Conservation (phyloP, 1,140 invertebrate species). For the Trinorchestia longiramus region DNA sequence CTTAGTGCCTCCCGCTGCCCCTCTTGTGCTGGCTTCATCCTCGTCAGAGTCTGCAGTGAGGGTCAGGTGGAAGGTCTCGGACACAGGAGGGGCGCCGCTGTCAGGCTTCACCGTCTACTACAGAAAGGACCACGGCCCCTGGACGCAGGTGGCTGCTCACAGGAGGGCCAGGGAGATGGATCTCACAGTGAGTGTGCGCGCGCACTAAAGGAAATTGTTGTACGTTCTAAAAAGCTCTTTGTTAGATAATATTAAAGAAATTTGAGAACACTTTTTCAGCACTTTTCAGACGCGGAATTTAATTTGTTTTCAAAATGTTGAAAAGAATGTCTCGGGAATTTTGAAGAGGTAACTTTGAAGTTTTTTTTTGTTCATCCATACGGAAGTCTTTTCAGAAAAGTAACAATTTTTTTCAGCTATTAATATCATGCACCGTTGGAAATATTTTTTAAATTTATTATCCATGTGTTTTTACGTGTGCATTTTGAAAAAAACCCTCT, state of each 20-base stretch:
- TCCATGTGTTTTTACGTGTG: too few relatives aligned
- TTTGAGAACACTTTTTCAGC: background rate
- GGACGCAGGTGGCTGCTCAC: slow-evolving; percentile 61
- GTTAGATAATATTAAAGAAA: background rate
- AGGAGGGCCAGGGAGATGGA: slow-evolving; percentile 23
- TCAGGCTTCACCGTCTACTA: slow-evolving; percentile 68
- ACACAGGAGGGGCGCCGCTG: slow-evolving; percentile 72
- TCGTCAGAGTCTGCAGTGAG: slow-evolving; percentile 59
- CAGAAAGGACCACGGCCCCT: slow-evolving; percentile 65
- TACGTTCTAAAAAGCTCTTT: background rate
- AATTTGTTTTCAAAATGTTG: too few relatives aligned
- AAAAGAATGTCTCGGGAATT: too few relatives aligned
- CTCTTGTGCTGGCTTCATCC: slow-evolving; percentile 63
- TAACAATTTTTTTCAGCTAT: too few relatives aligned
- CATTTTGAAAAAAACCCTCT: too few relatives aligned
- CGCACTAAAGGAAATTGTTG: background rate
- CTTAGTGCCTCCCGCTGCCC: slow-evolving; percentile 61
- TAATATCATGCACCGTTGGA: too few relatives aligned
- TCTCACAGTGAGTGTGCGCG: background rate
- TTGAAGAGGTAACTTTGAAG: too few relatives aligned
- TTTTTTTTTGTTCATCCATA: too few relatives aligned
- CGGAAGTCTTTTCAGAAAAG: too few relatives aligned
- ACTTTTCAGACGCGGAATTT: background rate
- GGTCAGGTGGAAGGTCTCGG: slow-evolving; percentile 73
- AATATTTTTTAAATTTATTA: too few relatives aligned